phyloP scores from a whole-genome alignment of 2,113 vertebrate species.

The Apistogramma diplotaenia region DNA sequence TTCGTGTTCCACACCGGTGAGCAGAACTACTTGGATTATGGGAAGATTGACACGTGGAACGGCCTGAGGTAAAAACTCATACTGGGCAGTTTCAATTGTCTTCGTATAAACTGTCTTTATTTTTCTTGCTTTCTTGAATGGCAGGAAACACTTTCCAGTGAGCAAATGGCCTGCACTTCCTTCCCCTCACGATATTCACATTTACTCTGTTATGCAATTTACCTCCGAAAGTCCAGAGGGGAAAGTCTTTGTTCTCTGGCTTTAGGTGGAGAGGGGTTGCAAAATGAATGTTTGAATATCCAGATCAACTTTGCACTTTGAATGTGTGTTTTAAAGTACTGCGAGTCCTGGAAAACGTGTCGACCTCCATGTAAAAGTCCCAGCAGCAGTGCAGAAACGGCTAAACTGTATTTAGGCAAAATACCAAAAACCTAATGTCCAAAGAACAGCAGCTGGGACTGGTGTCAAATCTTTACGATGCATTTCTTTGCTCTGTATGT shows the following conservation, averaged over 20 bases:
- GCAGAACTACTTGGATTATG: conserved; percentile 87
- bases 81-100: background rate
- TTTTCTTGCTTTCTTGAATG: background rate
- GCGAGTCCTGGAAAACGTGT: no score
- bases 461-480: background rate
- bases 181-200: background rate
- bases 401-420: background rate
- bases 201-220: conserved; percentile 23
- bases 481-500: no score
- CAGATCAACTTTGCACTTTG: conserved; percentile 26
- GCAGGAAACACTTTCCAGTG: background rate
- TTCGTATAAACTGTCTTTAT: background rate
- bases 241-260: conserved; percentile 8
- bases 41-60: conserved; percentile 94
- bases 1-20: conserved; percentile 92
- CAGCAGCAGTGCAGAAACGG: no score
- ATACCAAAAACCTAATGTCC: background rate
- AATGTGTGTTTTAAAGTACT: background rate
- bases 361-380: no score
- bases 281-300: conserved; percentile 35
- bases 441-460: background rate
- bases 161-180: background rate
- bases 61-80: conserved; percentile 82
- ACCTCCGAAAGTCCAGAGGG: conserved; percentile 18
- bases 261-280: conserved; percentile 14